These are phyloP conservation scores for Harpagifer antarcticus DNA, from an alignment of 2,797 vertebrate genomes.

Conservation along the genomic window DNA sequence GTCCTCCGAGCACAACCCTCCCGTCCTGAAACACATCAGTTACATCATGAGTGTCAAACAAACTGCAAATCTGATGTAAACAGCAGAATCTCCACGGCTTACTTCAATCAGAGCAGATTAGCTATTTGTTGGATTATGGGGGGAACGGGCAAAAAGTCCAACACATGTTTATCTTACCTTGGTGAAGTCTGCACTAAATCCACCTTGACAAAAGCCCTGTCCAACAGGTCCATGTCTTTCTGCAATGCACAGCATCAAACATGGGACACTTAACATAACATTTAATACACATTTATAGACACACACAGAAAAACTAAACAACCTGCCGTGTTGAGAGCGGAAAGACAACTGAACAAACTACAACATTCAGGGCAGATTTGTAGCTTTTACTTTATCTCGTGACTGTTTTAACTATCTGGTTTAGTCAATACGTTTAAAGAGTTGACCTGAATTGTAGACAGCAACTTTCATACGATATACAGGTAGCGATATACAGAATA, in stretches of 20 bases:
- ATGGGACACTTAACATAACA: constrained; percentile 7
- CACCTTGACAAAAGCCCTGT: constrained; percentile 92
- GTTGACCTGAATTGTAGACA: not conserved
- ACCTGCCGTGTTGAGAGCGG: constrained; percentile 11
- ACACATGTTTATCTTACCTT: constrained; percentile 81
- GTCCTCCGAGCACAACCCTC: constrained; percentile 89
- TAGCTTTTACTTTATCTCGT: not conserved
- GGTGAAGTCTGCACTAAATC: constrained; percentile 92
- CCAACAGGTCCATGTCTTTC: constrained; percentile 85
- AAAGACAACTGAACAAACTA: constrained; percentile 4
- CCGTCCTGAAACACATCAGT: constrained; percentile 83
- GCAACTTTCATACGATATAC: not conserved
- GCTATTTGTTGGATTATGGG: constrained; percentile 29
- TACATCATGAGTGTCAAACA: constrained; percentile 41
- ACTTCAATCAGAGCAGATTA: constrained; percentile 27
- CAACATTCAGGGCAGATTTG: not conserved
- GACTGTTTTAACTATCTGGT: not conserved
- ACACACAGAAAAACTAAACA: not conserved
- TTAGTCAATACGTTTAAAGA: not conserved
- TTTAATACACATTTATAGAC: no score
- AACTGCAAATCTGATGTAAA: constrained; percentile 38
- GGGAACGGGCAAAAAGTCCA: constrained; percentile 27
- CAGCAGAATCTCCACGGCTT: constrained; percentile 21
- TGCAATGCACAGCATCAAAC: constrained; percentile 62
- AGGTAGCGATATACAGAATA: not conserved